Percentiles rank a stretch among this genome's conserved stretches.
Conservation (phyloP, 2,888 invertebrate genomes). For the Spialia ferax region DNA sequence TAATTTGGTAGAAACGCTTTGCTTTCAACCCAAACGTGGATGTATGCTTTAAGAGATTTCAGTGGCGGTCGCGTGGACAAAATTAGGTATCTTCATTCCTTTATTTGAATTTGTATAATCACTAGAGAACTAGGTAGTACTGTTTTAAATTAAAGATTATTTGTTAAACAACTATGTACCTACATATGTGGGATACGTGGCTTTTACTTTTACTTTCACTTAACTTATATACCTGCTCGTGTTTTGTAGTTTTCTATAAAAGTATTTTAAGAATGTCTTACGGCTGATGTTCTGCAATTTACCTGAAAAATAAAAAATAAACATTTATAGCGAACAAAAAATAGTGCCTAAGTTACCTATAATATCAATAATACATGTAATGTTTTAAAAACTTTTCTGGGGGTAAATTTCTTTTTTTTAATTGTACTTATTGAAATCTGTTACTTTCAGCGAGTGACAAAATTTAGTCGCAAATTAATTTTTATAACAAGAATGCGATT, state of each 20-base stretch:
- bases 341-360: too few species aligned
- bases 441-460: constrained; percentile 41
- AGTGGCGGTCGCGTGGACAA: constrained; percentile 47
- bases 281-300: background rate
- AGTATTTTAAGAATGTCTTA: too few species aligned
- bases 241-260: background rate
- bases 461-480: constrained; percentile 56
- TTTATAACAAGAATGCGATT: constrained; percentile 42
- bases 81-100: constrained; percentile 9
- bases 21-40: constrained; percentile 51
- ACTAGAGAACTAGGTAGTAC: too few species aligned
- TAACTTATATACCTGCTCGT: background rate
- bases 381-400: too few species aligned
- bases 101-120: background rate
- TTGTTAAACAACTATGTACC: too few species aligned
- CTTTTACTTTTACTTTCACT: too few species aligned
- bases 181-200: too few species aligned
- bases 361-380: too few species aligned
- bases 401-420: too few species aligned
- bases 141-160: too few species aligned
- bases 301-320: constrained; percentile 23
- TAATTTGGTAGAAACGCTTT: constrained; percentile 53
- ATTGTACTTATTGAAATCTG: too few species aligned
- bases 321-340: too few species aligned
- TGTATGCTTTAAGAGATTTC: constrained; percentile 62